phyloP scores from a whole-genome alignment of 2,797 vertebrate species.

The Cossypha niveicapilla region DNA sequence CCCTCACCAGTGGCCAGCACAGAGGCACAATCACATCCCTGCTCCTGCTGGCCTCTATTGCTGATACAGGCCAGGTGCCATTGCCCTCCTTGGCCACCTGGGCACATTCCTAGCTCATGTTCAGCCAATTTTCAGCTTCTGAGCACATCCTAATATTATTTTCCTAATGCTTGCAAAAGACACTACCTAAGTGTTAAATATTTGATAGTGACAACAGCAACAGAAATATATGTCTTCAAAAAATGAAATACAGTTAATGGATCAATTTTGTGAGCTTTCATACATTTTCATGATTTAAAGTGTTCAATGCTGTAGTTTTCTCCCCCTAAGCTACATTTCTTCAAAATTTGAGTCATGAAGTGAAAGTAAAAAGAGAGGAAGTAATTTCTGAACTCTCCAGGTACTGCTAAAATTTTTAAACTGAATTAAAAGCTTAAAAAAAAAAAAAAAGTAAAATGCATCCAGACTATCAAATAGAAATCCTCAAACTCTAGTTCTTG shows the following conservation, averaged over 20 bases:
- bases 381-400: background rate
- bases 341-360: background rate
- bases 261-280: background rate
- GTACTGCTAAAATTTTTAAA: background rate
- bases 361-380: background rate
- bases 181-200: background rate
- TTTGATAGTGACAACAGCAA: background rate
- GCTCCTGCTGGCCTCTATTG: background rate
- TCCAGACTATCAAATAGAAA: background rate
- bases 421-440: background rate
- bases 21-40: rapidly evolving
- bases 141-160: background rate
- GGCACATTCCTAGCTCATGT: background rate
- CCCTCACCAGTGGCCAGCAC: background rate
- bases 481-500: background rate
- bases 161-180: background rate
- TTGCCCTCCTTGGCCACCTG: background rate
- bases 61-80: background rate
- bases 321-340: background rate
- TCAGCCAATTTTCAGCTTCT: background rate
- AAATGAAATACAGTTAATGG: background rate
- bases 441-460: background rate
- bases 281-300: background rate
- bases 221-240: background rate
- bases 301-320: background rate